A percentile compares a stretch with the other conserved stretches of the same genome.
These are phyloP conservation scores for Drosophila falleni DNA, from an alignment of 2,888 invertebrate genomes.

Conservation along the genomic window DNA sequence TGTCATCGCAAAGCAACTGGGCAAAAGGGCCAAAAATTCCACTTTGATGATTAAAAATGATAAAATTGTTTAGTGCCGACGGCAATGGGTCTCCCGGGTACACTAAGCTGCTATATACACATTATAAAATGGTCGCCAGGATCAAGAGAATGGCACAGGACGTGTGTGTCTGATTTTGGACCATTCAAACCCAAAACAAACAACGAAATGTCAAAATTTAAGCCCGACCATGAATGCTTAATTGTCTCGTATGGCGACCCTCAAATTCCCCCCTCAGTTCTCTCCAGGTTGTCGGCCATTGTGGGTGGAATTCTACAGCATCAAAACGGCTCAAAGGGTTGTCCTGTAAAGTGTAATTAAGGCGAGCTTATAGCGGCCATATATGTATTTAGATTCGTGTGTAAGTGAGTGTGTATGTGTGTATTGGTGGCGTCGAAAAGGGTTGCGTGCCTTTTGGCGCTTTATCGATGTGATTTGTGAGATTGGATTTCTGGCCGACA, in stretches of 20 bases:
- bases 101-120: constrained; percentile 85
- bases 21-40: constrained; percentile 63
- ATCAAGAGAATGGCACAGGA: constrained; percentile 68
- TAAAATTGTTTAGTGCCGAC: constrained; percentile 83
- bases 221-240: constrained; percentile 82
- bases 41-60: constrained; percentile 84
- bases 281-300: constrained; percentile 5
- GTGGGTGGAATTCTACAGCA: constrained; percentile 36
- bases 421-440: constrained; percentile 58
- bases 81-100: constrained; percentile 83
- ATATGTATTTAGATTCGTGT: constrained; percentile 39
- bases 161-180: constrained; percentile 73
- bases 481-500: constrained; percentile 69
- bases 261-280: constrained; percentile 5
- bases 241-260: constrained; percentile 61
- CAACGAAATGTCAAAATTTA: constrained; percentile 79
- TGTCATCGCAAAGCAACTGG: constrained; percentile 50
- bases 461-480: constrained; percentile 82
- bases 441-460: constrained; percentile 74
- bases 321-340: constrained; percentile 49
- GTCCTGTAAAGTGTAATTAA: constrained; percentile 69
- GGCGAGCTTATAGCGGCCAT: constrained; percentile 75
- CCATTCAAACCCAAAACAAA: constrained; percentile 63
- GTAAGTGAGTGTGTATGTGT: constrained; percentile 16
- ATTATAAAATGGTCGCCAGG: constrained; percentile 85